phyloP scores from a whole-genome alignment of 2,797 vertebrate species.

The Karalla daura region DNA sequence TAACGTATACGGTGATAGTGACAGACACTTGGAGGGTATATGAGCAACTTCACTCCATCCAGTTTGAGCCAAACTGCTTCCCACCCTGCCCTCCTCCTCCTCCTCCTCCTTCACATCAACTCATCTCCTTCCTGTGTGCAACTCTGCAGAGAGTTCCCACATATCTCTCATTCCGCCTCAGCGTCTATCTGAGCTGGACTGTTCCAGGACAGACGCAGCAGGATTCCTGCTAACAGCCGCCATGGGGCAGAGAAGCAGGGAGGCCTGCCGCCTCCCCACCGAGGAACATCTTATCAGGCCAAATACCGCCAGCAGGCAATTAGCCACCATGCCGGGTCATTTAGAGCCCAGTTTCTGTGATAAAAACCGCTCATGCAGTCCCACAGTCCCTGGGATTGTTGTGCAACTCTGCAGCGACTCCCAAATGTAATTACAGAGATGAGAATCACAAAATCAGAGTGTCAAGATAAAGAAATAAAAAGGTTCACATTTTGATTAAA shows the following conservation, averaged over 20 bases:
- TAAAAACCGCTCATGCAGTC: constrained; percentile 14
- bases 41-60: too few relatives aligned
- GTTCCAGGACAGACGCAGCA: constrained; percentile 38
- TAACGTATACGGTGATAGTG: too few relatives aligned
- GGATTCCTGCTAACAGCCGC: constrained; percentile 73
- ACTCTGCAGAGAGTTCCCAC: constrained; percentile 31
- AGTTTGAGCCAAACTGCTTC: too few relatives aligned
- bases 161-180: constrained; percentile 55
- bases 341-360: constrained; percentile 22
- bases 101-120: constrained; percentile 6
- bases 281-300: constrained; percentile 61
- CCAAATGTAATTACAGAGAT: neutral
- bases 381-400: neutral
- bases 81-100: too few relatives aligned
- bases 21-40: too few relatives aligned
- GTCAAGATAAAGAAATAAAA: neutral
- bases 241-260: constrained; percentile 48
- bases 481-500: constrained; percentile 23
- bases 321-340: constrained; percentile 30
- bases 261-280: constrained; percentile 39
- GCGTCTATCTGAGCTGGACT: constrained; percentile 52
- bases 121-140: constrained; percentile 6
- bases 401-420: constrained; percentile 20
- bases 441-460: constrained; percentile 26
- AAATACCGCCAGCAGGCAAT: constrained; percentile 50